phyloP scores from a whole-genome alignment of 2,888 invertebrate genomes.

The Diachrysia chrysitis region DNA sequence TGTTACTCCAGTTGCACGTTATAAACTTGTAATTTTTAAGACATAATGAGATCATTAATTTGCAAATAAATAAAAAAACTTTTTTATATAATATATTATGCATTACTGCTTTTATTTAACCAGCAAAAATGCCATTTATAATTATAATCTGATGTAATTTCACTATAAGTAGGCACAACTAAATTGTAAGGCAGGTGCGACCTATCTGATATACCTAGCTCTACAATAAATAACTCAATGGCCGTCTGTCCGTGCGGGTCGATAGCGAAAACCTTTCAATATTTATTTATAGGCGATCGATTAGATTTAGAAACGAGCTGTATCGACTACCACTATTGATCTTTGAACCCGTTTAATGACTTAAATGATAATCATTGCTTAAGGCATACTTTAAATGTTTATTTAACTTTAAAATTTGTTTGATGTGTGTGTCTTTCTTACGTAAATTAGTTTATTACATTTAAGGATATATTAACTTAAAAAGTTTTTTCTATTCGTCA shows the following conservation, averaged over 20 bases:
- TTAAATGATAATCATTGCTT: conserved; percentile 38
- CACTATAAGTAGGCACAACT: conserved; percentile 24
- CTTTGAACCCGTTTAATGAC: conserved; percentile 49
- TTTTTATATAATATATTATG: background rate
- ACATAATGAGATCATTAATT: background rate
- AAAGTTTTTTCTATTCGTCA: too few relatives aligned
- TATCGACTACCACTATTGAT: conserved; percentile 44
- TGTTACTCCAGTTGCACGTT: too few relatives aligned
- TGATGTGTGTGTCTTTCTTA: background rate
- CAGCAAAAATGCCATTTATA: conserved; percentile 8
- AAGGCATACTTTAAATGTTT: conserved; percentile 9
- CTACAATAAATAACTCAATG: conserved; percentile 57
- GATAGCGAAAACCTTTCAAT: conserved; percentile 50
- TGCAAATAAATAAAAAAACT: background rate
- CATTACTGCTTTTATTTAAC: background rate
- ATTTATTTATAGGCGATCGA: conserved; percentile 40
- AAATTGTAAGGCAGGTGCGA: conserved; percentile 50
- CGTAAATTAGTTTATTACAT: background rate
- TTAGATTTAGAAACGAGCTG: conserved; percentile 37
- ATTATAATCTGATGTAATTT: conserved; percentile 29
- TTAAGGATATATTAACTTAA: too few relatives aligned
- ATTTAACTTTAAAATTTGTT: conserved; percentile 15
- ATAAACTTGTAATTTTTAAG: too few relatives aligned
- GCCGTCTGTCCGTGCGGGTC: conserved; percentile 42
- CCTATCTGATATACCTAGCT: conserved; percentile 48